Conservation (phyloP, 2,113 vertebrate genomes). For the Heptranchias perlo region DNA sequence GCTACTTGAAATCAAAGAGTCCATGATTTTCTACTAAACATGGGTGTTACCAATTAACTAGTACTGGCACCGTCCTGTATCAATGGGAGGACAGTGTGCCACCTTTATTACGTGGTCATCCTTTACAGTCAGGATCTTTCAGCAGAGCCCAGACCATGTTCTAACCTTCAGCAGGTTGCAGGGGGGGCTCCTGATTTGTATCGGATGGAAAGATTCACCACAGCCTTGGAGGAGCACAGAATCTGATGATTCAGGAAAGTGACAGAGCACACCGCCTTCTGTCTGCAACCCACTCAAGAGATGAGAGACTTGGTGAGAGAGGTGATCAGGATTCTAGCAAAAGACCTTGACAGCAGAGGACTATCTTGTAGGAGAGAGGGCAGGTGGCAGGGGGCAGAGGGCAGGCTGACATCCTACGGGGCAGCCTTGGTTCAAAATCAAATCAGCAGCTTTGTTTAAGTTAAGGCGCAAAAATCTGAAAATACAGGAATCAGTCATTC, state of each 20-base stretch:
- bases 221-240: background rate
- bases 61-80: too few relatives aligned
- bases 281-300: background rate
- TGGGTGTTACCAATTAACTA: background rate
- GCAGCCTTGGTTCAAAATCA: background rate
- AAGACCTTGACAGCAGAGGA: background rate
- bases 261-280: too few relatives aligned
- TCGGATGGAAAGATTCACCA: background rate
- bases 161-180: background rate
- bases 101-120: background rate
- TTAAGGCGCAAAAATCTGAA: background rate
- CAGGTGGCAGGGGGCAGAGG: background rate
- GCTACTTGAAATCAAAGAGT: background rate
- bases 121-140: background rate
- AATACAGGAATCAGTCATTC: background rate
- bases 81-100: background rate
- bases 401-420: background rate
- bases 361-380: background rate
- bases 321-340: background rate
- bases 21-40: background rate
- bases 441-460: background rate
- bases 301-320: background rate
- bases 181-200: background rate
- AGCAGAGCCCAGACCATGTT: too few relatives aligned
- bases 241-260: background rate